These are phyloP conservation scores for silkworm (Bombyx mori) DNA, from an alignment of 1,140 invertebrate species.

Conservation along the genomic window ASM3026992v2 NC_085121.1:6802501-6803000, in stretches of 20 bases:
- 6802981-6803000: no score
- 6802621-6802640: conserved; percentile 26
- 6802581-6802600: conserved; percentile 39
- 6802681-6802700: conserved; percentile 16
- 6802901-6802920: no score
- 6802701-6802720: conserved; percentile 11
- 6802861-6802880: no score
- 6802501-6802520: conserved; percentile 34
- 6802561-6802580: conserved; percentile 32
- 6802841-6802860: no score
- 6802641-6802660: conserved; percentile 46
- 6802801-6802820: no score
- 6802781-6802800: no score
- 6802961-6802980: no score
- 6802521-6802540: conserved; percentile 58
- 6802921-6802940: no score
- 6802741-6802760: conserved; percentile 57
- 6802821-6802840: no score
- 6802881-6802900: no score
- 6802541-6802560: conserved; percentile 37
- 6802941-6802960: no score
- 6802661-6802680: conserved; percentile 46
- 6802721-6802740: conserved; percentile 19
- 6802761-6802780: not conserved
- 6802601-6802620: conserved; percentile 25